Percentiles rank a stretch among this genome's conserved stretches.
phyloP scores from a whole-genome alignment of 2,888 invertebrate species.

The Sminthurides aquaticus region DNA sequence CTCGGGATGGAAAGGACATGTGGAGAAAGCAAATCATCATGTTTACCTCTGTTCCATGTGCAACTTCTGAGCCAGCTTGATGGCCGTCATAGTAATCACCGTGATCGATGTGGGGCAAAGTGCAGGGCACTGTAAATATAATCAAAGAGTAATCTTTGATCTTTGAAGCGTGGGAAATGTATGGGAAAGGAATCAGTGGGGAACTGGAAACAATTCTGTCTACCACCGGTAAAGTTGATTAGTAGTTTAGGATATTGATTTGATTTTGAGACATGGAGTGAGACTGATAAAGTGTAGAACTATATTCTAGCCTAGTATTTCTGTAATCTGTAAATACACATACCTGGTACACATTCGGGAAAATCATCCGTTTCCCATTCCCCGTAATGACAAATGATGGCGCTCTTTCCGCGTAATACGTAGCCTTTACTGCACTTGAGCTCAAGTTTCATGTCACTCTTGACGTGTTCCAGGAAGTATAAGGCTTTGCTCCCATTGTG shows the following conservation, averaged over 20 bases:
- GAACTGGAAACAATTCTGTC: too few species aligned
- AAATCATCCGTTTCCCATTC: slow-evolving; percentile 70
- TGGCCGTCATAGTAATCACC: slow-evolving; percentile 71
- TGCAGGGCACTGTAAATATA: slow-evolving; percentile 56
- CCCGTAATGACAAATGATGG: slow-evolving; percentile 69
- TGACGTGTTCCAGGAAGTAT: slow-evolving; percentile 50
- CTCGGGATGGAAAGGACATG: neutral
- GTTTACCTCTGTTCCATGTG: slow-evolving; percentile 66
- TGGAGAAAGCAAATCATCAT: neutral
- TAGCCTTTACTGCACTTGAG: slow-evolving; percentile 69
- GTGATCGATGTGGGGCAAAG: slow-evolving; percentile 59
- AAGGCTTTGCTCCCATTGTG: slow-evolving; percentile 34
- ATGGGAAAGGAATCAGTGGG: too few species aligned
- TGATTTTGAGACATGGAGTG: too few species aligned
- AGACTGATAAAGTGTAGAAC: too few species aligned
- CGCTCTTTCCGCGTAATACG: slow-evolving; percentile 57
- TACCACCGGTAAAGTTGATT: too few species aligned
- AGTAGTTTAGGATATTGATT: too few species aligned
- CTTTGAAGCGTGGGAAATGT: too few species aligned
- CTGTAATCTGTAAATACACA: too few species aligned
- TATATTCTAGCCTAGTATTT: too few species aligned
- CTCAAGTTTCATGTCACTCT: slow-evolving; percentile 66
- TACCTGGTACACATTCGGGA: slow-evolving; percentile 70
- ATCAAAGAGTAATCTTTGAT: too few species aligned
- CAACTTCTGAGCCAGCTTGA: slow-evolving; percentile 68